These are phyloP conservation scores for Charina bottae DNA, from an alignment of 2,113 vertebrate species.

Conservation along the genomic window DNA sequence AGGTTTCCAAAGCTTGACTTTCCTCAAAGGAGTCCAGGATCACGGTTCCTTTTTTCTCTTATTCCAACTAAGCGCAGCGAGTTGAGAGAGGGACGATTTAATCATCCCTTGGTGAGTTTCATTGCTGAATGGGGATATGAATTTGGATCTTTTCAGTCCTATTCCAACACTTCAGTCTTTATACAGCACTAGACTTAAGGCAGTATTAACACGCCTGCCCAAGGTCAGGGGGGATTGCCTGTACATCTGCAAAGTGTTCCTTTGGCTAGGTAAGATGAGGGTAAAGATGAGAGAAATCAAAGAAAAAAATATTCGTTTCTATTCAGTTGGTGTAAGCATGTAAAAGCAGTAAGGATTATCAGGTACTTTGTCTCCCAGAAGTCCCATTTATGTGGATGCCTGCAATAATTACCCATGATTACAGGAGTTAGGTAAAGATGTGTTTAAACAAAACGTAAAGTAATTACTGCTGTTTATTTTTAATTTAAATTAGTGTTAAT, in stretches of 20 bases:
- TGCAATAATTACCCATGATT: background rate
- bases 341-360: background rate
- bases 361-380: background rate
- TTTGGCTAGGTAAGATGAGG: background rate
- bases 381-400: background rate
- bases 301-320: background rate
- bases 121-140: background rate
- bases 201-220: background rate
- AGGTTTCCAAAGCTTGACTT: background rate
- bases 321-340: background rate
- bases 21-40: background rate
- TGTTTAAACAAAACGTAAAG: slow-evolving; percentile 19
- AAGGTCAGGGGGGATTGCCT: too few species aligned
- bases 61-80: background rate
- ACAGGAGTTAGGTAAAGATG: slow-evolving; percentile 7
- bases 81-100: background rate
- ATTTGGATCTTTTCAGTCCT: background rate
- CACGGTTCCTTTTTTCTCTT: background rate
- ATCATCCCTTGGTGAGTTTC: background rate
- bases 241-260: background rate
- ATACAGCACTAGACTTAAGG: background rate
- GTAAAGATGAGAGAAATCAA: background rate
- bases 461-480: slow-evolving; percentile 21
- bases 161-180: background rate
- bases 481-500: slow-evolving; percentile 19